Evolutionary conservation across 2,113 vertebrate species (phyloP).

Genomic region (Polypterus bichir): DNA sequence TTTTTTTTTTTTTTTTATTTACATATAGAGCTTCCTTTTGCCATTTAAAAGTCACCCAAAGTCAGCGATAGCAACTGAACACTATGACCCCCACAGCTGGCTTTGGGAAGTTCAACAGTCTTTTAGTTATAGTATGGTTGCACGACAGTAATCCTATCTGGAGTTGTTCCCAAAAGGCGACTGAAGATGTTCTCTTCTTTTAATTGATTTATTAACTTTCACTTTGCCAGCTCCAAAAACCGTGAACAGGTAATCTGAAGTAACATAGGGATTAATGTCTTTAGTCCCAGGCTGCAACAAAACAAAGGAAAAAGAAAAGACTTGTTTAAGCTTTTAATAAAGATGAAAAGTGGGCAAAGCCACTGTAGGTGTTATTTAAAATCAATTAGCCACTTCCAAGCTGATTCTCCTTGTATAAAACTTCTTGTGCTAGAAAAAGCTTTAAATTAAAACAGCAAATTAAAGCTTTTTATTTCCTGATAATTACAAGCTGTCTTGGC

Average conservation of each 20-base stretch:
- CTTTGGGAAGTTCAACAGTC: too few relatives aligned
- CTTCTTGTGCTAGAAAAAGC: not conserved
- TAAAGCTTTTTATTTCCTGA: not conserved
- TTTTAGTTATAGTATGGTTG: too few relatives aligned
- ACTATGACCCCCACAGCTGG: too few relatives aligned
- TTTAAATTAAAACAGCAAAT: not conserved
- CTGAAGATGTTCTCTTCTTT: constrained; percentile 18
- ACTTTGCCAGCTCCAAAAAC: constrained; percentile 69
- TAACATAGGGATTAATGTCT: constrained; percentile 72
- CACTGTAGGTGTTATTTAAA: too few relatives aligned
- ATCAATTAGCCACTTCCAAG: not conserved
- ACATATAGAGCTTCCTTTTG: too few relatives aligned
- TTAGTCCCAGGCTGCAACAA: constrained; percentile 52
- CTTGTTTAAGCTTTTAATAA: too few relatives aligned
- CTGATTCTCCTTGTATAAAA: not conserved
- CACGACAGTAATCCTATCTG: too few relatives aligned
- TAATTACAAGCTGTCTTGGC: too few relatives aligned
- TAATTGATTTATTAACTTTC: constrained; percentile 46
- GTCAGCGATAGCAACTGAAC: too few relatives aligned
- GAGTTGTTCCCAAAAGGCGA: too few relatives aligned
- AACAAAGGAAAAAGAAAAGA: constrained; percentile 15
- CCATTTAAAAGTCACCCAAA: too few relatives aligned
- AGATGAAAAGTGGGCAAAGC: not conserved
- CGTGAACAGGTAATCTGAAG: constrained; percentile 71
- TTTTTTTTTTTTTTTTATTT: too few relatives aligned